Percentiles rank a stretch among this genome's conserved stretches.
Evolutionary conservation across 2,797 vertebrate genomes (phyloP).

Genomic region (Parauchenoglanis ngamensis): DNA sequence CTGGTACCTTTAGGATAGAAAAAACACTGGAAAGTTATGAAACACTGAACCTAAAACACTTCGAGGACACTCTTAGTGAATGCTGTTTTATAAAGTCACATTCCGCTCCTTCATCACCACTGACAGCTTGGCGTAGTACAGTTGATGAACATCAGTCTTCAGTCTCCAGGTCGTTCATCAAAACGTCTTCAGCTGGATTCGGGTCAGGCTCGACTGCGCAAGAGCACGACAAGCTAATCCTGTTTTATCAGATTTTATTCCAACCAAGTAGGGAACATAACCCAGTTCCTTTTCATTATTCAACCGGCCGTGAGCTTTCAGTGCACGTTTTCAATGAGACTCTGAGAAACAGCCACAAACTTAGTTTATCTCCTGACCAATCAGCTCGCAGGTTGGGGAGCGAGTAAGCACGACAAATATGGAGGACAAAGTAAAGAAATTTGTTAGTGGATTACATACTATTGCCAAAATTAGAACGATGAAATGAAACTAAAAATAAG

Average conservation of each 20-base stretch:
- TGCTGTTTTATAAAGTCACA: neutral
- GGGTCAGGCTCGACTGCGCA: neutral
- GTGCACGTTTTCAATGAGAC: no score
- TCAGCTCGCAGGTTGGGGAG: neutral
- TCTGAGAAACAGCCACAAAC: neutral
- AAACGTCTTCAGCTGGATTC: neutral
- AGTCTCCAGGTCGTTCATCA: neutral
- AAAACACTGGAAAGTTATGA: no score
- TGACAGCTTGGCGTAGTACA: neutral
- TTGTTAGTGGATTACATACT: no score
- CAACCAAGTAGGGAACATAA: neutral
- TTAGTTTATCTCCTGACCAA: neutral
- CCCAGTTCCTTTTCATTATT: neutral
- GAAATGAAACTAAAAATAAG: neutral
- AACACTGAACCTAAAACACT: neutral
- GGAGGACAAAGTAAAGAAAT: neutral
- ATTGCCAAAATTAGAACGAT: neutral
- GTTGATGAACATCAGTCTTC: constrained; percentile 23
- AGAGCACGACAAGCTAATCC: neutral
- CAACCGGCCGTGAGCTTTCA: neutral
- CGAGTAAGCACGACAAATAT: neutral
- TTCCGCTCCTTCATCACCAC: neutral
- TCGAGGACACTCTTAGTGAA: neutral
- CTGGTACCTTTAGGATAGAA: neutral
- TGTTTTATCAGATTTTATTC: neutral